Evolutionary conservation across 2,113 vertebrate genomes (phyloP).

Genomic region (Diadophis punctatus): DNA sequence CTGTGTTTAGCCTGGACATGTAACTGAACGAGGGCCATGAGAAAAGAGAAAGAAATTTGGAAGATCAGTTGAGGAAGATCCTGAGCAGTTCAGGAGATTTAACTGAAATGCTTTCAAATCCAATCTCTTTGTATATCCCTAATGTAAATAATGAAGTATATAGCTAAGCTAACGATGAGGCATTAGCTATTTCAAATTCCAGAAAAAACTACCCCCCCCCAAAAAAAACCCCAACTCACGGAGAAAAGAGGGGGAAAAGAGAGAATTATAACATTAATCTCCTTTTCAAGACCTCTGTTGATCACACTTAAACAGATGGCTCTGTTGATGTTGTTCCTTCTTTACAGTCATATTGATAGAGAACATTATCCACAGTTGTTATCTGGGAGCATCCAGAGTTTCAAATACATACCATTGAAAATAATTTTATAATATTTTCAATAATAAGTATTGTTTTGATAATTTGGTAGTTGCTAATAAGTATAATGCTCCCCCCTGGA

Average conservation of each 20-base stretch:
- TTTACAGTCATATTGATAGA: background rate
- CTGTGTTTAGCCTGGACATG: background rate
- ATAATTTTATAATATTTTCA: background rate
- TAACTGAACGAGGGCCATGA: background rate
- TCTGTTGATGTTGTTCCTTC: background rate
- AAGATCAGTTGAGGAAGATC: background rate
- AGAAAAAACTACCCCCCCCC: background rate
- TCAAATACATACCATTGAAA: background rate
- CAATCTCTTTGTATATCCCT: background rate
- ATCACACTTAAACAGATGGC: background rate
- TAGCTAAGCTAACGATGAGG: background rate
- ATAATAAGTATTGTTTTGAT: background rate
- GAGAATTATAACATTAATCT: background rate
- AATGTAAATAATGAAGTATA: background rate
- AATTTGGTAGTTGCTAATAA: background rate
- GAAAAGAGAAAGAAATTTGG: background rate
- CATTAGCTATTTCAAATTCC: background rate
- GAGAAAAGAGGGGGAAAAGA: background rate
- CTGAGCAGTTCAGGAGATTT: background rate
- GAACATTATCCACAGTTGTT: background rate
- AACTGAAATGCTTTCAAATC: background rate
- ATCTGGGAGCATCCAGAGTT: no score
- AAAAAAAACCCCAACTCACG: background rate
- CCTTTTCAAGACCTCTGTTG: background rate
- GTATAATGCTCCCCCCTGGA: background rate